Conservation (phyloP, 2,888 invertebrate genomes). For the Acrobasis repandana region DNA sequence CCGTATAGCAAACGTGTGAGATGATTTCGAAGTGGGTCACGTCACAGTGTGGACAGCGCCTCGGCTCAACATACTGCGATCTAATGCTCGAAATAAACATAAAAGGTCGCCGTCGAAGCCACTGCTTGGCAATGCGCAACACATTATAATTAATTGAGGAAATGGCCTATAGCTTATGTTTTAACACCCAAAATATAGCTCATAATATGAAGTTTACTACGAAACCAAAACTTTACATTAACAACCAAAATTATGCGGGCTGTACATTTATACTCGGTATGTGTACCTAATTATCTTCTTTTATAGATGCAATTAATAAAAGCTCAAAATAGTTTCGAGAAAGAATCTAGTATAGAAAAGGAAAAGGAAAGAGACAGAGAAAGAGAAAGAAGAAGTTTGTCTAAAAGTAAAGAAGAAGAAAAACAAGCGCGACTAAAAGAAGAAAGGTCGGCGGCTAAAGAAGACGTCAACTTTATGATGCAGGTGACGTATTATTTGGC, state of each 20-base stretch:
- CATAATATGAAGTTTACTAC: constrained; percentile 24
- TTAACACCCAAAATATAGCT: constrained; percentile 10
- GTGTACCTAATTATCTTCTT: neutral
- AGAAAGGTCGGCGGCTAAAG: constrained; percentile 62
- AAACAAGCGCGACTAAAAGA: constrained; percentile 48
- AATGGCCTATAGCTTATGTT: constrained; percentile 52
- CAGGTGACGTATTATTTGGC: constrained; percentile 55
- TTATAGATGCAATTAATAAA: constrained; percentile 82
- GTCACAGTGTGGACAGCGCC: constrained; percentile 53
- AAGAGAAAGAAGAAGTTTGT: constrained; percentile 70
- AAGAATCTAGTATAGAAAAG: constrained; percentile 76
- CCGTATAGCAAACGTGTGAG: constrained; percentile 32
- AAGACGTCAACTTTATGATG: constrained; percentile 77
- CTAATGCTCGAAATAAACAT: constrained; percentile 68
- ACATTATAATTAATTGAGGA: constrained; percentile 69
- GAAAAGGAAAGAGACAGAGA: constrained; percentile 61
- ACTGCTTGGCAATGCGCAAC: constrained; percentile 60
- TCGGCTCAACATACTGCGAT: constrained; percentile 49
- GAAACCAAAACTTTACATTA: neutral
- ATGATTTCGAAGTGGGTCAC: constrained; percentile 61
- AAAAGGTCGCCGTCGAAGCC: constrained; percentile 70
- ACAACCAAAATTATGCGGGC: neutral
- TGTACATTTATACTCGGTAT: neutral
- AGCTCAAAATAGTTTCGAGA: constrained; percentile 79
- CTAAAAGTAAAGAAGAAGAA: constrained; percentile 71